Evolutionary conservation across 2,888 invertebrate species (phyloP), one percentile per base, ranked within the genome.

Genomic region (Tetragnatha montana): DNA sequence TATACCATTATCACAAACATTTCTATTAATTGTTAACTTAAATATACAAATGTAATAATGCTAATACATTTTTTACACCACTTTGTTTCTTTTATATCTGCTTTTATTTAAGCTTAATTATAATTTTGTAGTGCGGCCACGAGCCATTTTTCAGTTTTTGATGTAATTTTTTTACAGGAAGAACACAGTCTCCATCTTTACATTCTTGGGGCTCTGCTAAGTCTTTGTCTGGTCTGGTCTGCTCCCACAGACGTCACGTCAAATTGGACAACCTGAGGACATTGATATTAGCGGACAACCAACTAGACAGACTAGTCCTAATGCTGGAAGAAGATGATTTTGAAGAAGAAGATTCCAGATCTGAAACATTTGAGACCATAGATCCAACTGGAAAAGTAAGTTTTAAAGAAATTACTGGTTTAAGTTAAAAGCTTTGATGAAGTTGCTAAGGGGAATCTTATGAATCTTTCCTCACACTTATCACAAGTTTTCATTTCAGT

Each of bases 281-380:
- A 0, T 94, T 98, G 91, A 95, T 98, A 89, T 93, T 99, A 83
- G 96, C 98, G 0, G 97, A 97, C 93, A 99, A 99, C 94, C 94
- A 96, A 88, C 94, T 99, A 80, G 95, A 90, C 68, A 51, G 91
- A 49, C 87, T 91, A 22, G 73, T 90, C 8, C 74, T 90, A 21
- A 92, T 91, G 17, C 84, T 90, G 74, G 92, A 91, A 22, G 92
- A 91, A 49, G 96, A 97, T 92, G 97, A 97, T 93, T 96, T 96
- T 92, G 96, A 96, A 0, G 92, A 92, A 19, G 92, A 92, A 49
- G 95, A 95, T 91, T 93, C 95, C 49, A 94, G 87, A 49, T 92
- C 91, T 47, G 92, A 92, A 81, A 88, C 90, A 12, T 90, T 91
- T 73, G 91, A 91, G 71, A 89, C 90, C 19, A 81, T 88, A 17